Conservation (phyloP, 2,113 vertebrate species). For the Mobula hypostoma region DNA sequence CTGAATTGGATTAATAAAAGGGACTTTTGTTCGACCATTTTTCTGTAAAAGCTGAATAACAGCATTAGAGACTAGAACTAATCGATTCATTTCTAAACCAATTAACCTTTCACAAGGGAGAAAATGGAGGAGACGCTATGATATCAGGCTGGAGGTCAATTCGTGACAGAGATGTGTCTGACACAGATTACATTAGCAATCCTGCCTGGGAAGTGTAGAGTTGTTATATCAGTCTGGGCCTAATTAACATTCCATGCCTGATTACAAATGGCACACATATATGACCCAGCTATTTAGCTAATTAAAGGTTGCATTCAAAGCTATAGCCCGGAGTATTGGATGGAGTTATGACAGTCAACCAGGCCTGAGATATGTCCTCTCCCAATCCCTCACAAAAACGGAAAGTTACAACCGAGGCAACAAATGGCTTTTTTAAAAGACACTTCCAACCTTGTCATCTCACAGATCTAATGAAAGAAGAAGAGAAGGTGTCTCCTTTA, state of each 20-base stretch:
- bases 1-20: constrained; percentile 58
- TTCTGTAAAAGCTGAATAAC: constrained; percentile 67
- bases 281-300: constrained; percentile 68
- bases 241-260: constrained; percentile 15
- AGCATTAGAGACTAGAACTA: constrained; percentile 69
- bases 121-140: constrained; percentile 46
- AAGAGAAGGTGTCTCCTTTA: too few relatives aligned
- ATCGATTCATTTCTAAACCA: constrained; percentile 77
- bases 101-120: constrained; percentile 73
- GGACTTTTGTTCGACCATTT: constrained; percentile 54
- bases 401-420: background rate
- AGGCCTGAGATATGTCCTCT: background rate
- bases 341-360: background rate
- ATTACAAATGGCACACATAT: constrained; percentile 48
- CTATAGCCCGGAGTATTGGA: constrained; percentile 46
- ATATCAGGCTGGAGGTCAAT: constrained; percentile 37
- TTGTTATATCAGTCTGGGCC: background rate
- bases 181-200: background rate
- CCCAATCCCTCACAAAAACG: background rate
- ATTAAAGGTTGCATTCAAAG: constrained; percentile 73
- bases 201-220: background rate
- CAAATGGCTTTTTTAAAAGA: background rate
- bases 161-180: constrained; percentile 30
- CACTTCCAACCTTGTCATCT: constrained; percentile 14
- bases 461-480: background rate